Conservation (phyloP, 2,888 invertebrate species). For the Patella pellucida region DNA sequence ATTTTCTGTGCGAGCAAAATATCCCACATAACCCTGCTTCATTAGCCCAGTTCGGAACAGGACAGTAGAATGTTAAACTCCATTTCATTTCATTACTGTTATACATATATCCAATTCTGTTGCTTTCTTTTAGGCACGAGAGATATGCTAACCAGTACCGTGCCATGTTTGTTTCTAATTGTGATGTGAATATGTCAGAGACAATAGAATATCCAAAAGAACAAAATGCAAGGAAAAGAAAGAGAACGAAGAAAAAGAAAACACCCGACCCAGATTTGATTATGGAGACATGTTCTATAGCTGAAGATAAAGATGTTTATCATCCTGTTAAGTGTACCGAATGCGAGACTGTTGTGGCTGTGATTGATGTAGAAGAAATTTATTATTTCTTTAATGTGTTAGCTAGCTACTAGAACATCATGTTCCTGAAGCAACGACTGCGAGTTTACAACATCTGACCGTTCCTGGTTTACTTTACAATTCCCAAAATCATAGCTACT, state of each 20-base stretch:
- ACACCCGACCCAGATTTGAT: neutral
- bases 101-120: neutral
- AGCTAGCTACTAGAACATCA: slow-evolving; percentile 70
- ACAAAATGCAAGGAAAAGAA: slow-evolving; percentile 53
- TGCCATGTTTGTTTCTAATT: slow-evolving; percentile 77
- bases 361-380: slow-evolving; percentile 75
- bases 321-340: slow-evolving; percentile 74
- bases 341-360: slow-evolving; percentile 75
- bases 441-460: no score
- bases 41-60: no score
- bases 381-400: slow-evolving; percentile 77
- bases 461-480: no score
- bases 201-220: slow-evolving; percentile 63
- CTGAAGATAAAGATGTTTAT: slow-evolving; percentile 67
- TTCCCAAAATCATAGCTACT: no score
- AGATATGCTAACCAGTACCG: slow-evolving; percentile 75
- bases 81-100: no score
- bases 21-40: no score
- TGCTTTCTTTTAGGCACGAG: slow-evolving; percentile 71
- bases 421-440: no score
- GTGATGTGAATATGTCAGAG: slow-evolving; percentile 70
- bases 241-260: slow-evolving; percentile 40
- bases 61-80: no score
- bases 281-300: neutral
- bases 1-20: no score